phyloP scores from a whole-genome alignment of 2,797 vertebrate genomes.

The Phrynocephalus vlangalii region DNA sequence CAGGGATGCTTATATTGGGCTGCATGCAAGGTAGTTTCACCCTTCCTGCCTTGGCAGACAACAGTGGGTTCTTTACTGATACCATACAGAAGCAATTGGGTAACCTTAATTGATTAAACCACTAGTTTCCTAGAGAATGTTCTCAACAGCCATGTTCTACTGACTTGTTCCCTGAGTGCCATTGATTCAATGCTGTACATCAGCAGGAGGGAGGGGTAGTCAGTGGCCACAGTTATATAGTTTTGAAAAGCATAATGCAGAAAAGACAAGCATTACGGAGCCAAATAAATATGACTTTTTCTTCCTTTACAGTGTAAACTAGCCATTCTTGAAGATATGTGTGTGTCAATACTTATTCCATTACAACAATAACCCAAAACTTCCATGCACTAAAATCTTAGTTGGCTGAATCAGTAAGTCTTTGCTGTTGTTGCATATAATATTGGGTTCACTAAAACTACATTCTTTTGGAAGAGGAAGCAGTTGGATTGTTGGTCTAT shows the following conservation, averaged over 20 bases:
- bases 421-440: neutral
- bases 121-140: neutral
- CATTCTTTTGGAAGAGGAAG: too few species aligned
- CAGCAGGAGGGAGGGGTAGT: neutral
- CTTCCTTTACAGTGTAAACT: neutral
- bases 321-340: neutral
- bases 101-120: neutral
- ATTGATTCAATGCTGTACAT: neutral
- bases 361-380: neutral
- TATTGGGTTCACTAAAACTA: neutral
- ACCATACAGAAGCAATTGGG: neutral
- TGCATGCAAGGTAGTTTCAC: neutral
- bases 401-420: neutral
- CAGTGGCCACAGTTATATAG: neutral
- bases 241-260: neutral
- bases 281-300: neutral
- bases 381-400: neutral
- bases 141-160: neutral
- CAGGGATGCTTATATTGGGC: accelerated
- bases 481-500: neutral
- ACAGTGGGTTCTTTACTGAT: neutral
- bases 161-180: neutral
- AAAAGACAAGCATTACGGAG: neutral
- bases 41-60: neutral
- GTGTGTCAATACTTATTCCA: neutral